Base-by-base conservation (phyloP, 2,888 invertebrate genomes). In the Amiota minor region DNA sequence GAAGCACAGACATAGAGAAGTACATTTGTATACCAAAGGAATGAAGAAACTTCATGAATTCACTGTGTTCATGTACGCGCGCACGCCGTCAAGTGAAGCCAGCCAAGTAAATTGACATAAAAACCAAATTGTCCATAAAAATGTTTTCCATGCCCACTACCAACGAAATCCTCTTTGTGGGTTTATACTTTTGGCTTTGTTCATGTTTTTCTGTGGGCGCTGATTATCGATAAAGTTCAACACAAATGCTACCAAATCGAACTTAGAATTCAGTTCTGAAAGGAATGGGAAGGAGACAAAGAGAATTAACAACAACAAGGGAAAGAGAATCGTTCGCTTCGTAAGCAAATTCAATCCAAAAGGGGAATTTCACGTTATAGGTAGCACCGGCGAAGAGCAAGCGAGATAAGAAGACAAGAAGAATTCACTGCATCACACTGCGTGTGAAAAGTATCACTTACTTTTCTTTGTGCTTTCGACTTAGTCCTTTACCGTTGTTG, bases 111-210 rank as follows among this genome's bases (percentile, higher is more conserved):
- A 83, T 83, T 83, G 83, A 83, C 83, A 83, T 83, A 83, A 83
- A 83, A 83, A 83, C 85, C 83, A 83, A 83, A 83, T 83, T 83
- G 83, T 83, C 85, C 85, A 83, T 83, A 83, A 83, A 83, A 83
- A 82, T 85, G 83, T 83, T 85, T 83, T 83, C 82, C 81, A 81
- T 81, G 81, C 76, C 46, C 35, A 18, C 62, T 14, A 23, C 20
- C 23, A 10, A 56, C 9, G 47, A 78, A 82, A 77, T 80, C 77
- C 74, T 77, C 78, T 80, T 77, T 50, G 20, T 55, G 56, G 23
- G 20, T 72, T 76, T 73, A 65, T 49, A 65, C 49, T 20, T 61
- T 73, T 71, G 71, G 18, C 56, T 73, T 72, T 59, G 23, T 70
- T 72, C 49, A n/a, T 16, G 65, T 65, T 1, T 35, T 35, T 35